Base-by-base conservation (phyloP, 2,888 invertebrate species). In the Eilema depressum region DNA sequence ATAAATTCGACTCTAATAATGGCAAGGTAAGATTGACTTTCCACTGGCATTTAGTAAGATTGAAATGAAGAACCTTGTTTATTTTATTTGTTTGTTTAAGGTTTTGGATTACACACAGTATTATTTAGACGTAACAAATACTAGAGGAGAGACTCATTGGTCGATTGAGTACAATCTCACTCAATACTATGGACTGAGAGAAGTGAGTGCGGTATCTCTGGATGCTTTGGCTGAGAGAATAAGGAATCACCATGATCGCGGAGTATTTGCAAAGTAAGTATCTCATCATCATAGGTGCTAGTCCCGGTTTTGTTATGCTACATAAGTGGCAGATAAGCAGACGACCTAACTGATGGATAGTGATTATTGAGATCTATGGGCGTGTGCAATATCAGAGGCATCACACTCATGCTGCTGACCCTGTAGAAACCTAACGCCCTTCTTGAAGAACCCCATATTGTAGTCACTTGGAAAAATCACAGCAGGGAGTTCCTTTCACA, bases 101-200 rank as follows among this genome's bases (percentile, higher is more conserved):
- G 97, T 99, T 74, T 95, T 98, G 90, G 98, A 98, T 94, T 98
- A 98, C 93, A 97, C 97, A 47, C 99, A 99, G 95, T 99, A 97
- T 95, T 98, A 98, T 93, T 95, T 99, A 93, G 98, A 99, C 92
- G 96, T 99, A 86, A 96, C 96, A 57, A 96, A 96, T 83, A 96
- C 97, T 63, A 93, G 96, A 76, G 96, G 96, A n/a, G 96, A 96
- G 74, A 96, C 97, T 23, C 97, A 97, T 84, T 99, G 99, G 99
- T 93, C 96, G 68, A 95, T 97, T 66, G 98, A 98, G 89, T 99
- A 99, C 94, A 98, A 98, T 88, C 96, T 98, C 81, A 98, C 98
- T 63, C 96, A 97, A 74, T 98, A 98, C 92, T 98, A 98, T 89
- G 97, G 97, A 25, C 96, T 98, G 77, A 96, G 96, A 81, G 97